A percentile compares a stretch with the other conserved stretches of the same genome.
These are phyloP conservation scores for Eupristina koningsbergeri DNA, from an alignment of 1,140 invertebrate species.

Conservation along the genomic window DNA sequence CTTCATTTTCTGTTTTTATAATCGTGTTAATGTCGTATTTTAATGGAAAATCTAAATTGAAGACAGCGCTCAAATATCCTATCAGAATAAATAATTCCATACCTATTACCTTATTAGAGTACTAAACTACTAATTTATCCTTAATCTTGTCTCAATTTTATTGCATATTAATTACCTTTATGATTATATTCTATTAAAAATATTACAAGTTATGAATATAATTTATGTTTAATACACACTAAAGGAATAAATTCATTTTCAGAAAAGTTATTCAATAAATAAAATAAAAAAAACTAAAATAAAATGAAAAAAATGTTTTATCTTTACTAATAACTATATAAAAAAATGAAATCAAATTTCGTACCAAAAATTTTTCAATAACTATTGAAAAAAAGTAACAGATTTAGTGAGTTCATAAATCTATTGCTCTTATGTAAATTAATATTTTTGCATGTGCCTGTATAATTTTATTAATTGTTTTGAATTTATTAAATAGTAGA, in stretches of 20 bases:
- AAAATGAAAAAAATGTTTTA: background rate
- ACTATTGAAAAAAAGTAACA: too few relatives aligned
- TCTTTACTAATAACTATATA: background rate
- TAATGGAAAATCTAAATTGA: background rate
- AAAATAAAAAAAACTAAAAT: background rate
- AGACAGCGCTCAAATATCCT: constrained; percentile 9
- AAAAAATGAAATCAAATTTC: background rate
- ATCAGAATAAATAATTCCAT: background rate
- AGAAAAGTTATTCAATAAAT: background rate
- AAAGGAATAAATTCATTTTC: background rate
- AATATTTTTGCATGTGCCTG: constrained; percentile 11
- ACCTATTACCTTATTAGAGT: background rate
- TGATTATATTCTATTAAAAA: background rate
- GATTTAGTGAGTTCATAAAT: constrained; percentile 22
- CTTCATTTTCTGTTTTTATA: background rate
- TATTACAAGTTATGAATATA: background rate
- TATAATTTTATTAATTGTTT: background rate
- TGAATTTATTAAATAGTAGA: background rate
- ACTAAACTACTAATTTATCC: background rate
- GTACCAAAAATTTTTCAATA: too few relatives aligned
- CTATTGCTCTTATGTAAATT: background rate
- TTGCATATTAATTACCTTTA: background rate
- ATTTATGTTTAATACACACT: constrained; percentile 13
- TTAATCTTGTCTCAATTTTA: constrained; percentile 10
- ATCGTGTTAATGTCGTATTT: background rate